These are phyloP conservation scores for Drosophila grimshawi DNA, from an alignment of 1,140 invertebrate species.

Conservation along the genomic window DNA sequence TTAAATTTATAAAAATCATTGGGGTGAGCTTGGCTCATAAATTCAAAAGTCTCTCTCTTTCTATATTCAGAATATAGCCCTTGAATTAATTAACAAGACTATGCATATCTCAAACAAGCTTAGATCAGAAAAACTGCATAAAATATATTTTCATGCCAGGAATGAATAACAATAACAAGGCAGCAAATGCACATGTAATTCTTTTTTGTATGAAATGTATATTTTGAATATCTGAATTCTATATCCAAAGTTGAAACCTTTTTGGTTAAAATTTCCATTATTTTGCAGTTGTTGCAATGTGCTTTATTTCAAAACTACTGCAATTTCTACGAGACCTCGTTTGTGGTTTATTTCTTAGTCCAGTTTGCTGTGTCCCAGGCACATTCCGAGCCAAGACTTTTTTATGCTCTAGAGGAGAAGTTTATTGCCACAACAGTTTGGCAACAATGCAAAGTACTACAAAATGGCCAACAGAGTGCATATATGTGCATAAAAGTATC, in stretches of 20 bases:
- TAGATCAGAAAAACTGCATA: too few relatives aligned
- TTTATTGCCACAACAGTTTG: constrained; percentile 34
- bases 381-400: constrained; percentile 21
- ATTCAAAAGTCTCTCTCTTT: too few relatives aligned
- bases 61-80: too few relatives aligned
- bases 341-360: background rate
- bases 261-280: background rate
- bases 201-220: too few relatives aligned
- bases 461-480: constrained; percentile 10
- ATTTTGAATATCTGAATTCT: too few relatives aligned
- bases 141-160: too few relatives aligned
- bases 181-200: too few relatives aligned
- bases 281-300: background rate
- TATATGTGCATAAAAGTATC: constrained; percentile 11
- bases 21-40: too few relatives aligned
- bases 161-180: too few relatives aligned
- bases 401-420: constrained; percentile 27
- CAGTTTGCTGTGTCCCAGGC: constrained; percentile 7
- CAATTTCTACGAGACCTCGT: constrained; percentile 6
- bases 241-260: background rate
- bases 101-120: too few relatives aligned
- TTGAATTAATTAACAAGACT: too few relatives aligned
- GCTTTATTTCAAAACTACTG: background rate
- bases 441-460: constrained; percentile 21
- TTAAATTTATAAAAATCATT: too few relatives aligned